Evolutionary conservation across 2,888 invertebrate species (phyloP).

Genomic region (Brenthis hecate): DNA sequence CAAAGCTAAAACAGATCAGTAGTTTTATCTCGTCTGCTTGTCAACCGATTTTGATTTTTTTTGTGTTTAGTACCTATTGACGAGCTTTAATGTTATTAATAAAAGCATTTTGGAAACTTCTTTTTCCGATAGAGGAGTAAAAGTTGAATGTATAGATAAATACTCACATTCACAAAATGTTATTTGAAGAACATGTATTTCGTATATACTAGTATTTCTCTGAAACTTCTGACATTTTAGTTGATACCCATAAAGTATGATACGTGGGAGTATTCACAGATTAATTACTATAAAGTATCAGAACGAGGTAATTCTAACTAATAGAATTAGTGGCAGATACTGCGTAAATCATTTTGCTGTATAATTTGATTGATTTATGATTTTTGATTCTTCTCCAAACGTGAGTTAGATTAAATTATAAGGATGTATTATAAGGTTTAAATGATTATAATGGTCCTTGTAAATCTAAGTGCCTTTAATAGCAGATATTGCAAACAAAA

Average conservation of each 20-base stretch:
- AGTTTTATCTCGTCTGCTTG: too few relatives aligned
- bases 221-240: neutral
- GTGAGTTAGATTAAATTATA: neutral
- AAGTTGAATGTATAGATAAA: too few relatives aligned
- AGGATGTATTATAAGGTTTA: neutral
- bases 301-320: neutral
- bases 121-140: too few relatives aligned
- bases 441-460: neutral
- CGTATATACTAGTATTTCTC: too few relatives aligned
- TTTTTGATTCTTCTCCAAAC: neutral
- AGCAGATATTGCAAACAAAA: constrained; percentile 11
- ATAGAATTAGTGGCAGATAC: neutral
- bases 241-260: neutral
- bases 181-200: too few relatives aligned
- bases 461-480: constrained; percentile 13
- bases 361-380: constrained; percentile 2
- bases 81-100: too few relatives aligned
- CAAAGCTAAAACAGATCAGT: too few relatives aligned
- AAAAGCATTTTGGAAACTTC: too few relatives aligned
- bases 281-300: constrained; percentile 1
- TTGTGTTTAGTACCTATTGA: too few relatives aligned
- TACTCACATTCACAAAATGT: too few relatives aligned
- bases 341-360: neutral
- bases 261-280: neutral
- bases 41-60: too few relatives aligned